Conservation (phyloP, 1,140 invertebrate species). For the Dermatophagoides farinae region DNA sequence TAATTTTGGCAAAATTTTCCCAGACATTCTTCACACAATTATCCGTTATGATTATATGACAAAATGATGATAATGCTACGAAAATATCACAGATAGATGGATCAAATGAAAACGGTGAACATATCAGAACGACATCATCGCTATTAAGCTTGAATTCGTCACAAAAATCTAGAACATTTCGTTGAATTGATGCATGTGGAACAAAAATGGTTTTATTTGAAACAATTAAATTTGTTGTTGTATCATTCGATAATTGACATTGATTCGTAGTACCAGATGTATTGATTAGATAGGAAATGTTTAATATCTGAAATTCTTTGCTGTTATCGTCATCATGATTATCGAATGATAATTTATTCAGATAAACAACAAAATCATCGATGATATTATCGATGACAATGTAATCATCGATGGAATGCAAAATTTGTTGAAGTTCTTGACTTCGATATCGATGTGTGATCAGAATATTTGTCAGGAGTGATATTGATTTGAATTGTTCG, state of each 20-base stretch:
- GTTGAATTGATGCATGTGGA: background rate
- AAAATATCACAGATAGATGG: constrained; percentile 4
- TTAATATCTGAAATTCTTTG: background rate
- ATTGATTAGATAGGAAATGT: constrained; percentile 1
- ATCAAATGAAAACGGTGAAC: constrained; percentile 4
- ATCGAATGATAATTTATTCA: background rate
- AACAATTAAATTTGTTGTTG: background rate
- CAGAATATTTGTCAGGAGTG: too few species aligned
- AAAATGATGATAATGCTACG: background rate
- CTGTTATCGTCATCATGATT: background rate
- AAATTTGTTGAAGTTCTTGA: background rate
- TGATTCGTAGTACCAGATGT: background rate
- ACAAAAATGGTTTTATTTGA: background rate
- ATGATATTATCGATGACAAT: background rate
- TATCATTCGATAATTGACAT: background rate
- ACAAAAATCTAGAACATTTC: background rate
- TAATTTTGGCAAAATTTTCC: background rate
- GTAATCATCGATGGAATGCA: background rate
- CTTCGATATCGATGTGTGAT: background rate
- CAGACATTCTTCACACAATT: background rate
- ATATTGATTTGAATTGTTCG: too few species aligned
- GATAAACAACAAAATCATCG: background rate
- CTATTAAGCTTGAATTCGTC: background rate
- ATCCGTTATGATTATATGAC: background rate
- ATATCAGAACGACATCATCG: background rate